phyloP scores from a whole-genome alignment of 2,888 invertebrate genomes.

The Chironomus riparius region DNA sequence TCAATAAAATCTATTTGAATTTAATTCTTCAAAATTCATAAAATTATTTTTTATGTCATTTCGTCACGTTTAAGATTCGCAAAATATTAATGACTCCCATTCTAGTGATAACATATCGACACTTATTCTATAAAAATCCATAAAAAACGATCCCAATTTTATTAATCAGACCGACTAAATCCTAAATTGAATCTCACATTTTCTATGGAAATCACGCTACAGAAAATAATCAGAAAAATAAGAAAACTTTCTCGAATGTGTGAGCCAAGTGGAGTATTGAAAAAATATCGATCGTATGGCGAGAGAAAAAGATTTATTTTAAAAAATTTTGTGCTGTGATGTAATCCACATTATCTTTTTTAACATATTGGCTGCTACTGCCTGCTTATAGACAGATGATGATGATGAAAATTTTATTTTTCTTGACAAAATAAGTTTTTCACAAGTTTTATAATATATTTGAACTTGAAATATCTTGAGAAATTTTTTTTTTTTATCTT shows the following conservation, averaged over 20 bases:
- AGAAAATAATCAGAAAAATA: neutral
- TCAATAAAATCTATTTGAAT: too few species aligned
- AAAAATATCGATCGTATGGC: neutral
- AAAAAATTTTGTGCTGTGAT: neutral
- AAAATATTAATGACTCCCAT: too few species aligned
- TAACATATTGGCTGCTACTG: neutral
- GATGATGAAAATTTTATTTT: neutral
- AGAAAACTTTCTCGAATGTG: neutral
- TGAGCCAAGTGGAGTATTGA: neutral
- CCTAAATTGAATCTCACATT: too few species aligned
- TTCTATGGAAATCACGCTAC: neutral
- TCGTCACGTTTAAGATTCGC: too few species aligned
- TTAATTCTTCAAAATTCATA: too few species aligned
- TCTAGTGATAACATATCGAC: too few species aligned
- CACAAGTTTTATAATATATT: neutral
- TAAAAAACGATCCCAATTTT: too few species aligned
- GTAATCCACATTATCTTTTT: neutral
- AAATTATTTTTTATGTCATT: too few species aligned
- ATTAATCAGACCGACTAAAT: too few species aligned
- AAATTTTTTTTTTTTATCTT: constrained; percentile 9
- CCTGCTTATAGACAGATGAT: neutral
- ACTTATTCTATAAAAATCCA: too few species aligned
- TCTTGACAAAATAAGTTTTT: neutral
- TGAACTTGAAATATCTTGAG: neutral
- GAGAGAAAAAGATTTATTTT: neutral